Conservation (phyloP, 2,797 vertebrate genomes). For the Eulemur mongoz region DNA sequence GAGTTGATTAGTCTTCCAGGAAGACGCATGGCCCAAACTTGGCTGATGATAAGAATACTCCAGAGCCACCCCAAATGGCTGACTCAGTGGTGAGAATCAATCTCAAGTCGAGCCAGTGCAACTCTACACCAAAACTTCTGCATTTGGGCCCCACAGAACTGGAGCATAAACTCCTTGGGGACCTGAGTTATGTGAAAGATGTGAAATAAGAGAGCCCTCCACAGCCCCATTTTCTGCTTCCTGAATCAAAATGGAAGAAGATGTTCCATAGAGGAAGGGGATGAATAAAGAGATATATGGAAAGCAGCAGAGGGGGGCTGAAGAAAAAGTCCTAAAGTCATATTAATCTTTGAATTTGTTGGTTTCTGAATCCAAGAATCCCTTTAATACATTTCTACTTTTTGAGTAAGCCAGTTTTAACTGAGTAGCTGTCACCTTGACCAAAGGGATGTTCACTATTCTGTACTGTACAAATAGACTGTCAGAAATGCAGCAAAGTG, state of each 20-base stretch:
- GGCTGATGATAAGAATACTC: neutral
- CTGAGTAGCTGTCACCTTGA: neutral
- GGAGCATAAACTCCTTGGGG: neutral
- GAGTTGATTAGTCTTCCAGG: neutral
- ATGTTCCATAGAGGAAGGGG: neutral
- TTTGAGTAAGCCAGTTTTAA: neutral
- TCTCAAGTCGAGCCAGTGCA: neutral
- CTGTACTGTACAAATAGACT: rapidly evolving
- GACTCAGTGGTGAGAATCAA: neutral
- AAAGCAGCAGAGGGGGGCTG: neutral
- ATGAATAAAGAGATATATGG: neutral
- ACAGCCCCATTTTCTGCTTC: neutral
- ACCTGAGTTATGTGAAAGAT: neutral
- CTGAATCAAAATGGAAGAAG: neutral
- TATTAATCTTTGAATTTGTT: neutral
- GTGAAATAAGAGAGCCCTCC: neutral
- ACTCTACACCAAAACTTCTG: neutral
- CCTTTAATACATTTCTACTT: neutral
- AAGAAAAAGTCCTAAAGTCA: neutral
- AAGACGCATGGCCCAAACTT: neutral
- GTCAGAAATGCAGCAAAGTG: neutral
- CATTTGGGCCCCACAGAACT: neutral
- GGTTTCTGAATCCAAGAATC: neutral
- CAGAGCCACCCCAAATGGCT: neutral
- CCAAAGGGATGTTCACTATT: neutral